Evolutionary conservation across 2,888 invertebrate species (phyloP).

Genomic region (Cinara cedri): DNA sequence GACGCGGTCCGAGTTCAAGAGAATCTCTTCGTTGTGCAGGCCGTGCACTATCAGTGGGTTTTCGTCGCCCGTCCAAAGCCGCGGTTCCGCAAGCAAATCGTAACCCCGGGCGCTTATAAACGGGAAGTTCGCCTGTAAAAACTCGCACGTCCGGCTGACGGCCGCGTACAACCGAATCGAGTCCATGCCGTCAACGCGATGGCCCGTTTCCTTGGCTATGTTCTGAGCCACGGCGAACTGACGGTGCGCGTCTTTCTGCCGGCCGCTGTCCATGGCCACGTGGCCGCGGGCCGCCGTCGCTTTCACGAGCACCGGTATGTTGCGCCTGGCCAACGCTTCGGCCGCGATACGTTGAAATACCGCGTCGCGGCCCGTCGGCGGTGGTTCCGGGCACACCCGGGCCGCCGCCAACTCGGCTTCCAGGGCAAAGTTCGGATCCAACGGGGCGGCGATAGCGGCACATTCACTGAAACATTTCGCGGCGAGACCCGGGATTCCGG

Average conservation of each 20-base stretch:
- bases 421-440: background rate
- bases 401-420: background rate
- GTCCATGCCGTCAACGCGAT: background rate
- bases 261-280: background rate
- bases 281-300: background rate
- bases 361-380: background rate
- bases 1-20: too few relatives aligned
- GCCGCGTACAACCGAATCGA: background rate
- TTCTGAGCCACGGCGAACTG: background rate
- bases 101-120: background rate
- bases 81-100: background rate
- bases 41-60: too few relatives aligned
- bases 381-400: background rate
- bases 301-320: background rate
- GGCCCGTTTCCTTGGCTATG: too few relatives aligned
- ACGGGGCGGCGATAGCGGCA: background rate
- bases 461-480: background rate
- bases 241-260: background rate
- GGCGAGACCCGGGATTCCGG: background rate
- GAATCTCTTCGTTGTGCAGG: too few relatives aligned
- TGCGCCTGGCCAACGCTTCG: background rate
- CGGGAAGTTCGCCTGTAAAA: background rate
- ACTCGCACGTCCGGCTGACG: background rate
- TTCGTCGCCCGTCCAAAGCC: background rate
- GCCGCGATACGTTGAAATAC: background rate